Percentiles rank a stretch among this genome's conserved stretches.
Evolutionary conservation across 2,888 invertebrate genomes (phyloP).

Genomic region (Trichopoda pennipes): DNA sequence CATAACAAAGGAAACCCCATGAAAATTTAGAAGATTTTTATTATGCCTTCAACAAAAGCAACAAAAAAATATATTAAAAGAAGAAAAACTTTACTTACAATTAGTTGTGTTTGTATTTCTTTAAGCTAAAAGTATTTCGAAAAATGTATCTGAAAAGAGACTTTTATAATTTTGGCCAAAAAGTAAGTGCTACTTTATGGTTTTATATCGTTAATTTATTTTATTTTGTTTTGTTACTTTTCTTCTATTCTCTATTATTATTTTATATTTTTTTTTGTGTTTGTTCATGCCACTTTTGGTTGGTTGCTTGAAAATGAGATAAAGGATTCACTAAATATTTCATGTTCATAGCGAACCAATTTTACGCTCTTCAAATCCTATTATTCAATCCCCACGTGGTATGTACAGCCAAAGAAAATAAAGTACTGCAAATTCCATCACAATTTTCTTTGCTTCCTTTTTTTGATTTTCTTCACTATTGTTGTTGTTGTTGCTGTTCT

Average conservation of each 20-base stretch:
- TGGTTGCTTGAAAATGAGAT: conserved; percentile 60
- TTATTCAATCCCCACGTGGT: conserved; percentile 80
- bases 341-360: conserved; percentile 82
- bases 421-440: conserved; percentile 41
- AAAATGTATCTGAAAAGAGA: conserved; percentile 55
- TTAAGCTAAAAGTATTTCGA: conserved; percentile 24
- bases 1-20: conserved; percentile 52
- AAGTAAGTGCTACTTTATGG: conserved; percentile 63
- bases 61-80: conserved; percentile 33
- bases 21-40: conserved; percentile 24
- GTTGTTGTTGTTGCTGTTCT: conserved; percentile 1
- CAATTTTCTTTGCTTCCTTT: background rate
- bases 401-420: conserved; percentile 69
- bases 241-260: background rate
- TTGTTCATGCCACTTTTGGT: conserved; percentile 45
- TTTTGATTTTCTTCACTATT: conserved; percentile 5
- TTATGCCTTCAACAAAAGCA: conserved; percentile 23
- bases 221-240: background rate
- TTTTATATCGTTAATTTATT: conserved; percentile 41
- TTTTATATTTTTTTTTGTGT: conserved; percentile 8
- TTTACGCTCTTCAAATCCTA: conserved; percentile 82
- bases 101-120: conserved; percentile 65
- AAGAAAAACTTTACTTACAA: conserved; percentile 65
- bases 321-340: conserved; percentile 82
- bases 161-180: conserved; percentile 53